A percentile compares a stretch with the other conserved stretches of the same genome.
Evolutionary conservation across 2,888 invertebrate genomes (phyloP).

Genomic region (Apotomis capreana): DNA sequence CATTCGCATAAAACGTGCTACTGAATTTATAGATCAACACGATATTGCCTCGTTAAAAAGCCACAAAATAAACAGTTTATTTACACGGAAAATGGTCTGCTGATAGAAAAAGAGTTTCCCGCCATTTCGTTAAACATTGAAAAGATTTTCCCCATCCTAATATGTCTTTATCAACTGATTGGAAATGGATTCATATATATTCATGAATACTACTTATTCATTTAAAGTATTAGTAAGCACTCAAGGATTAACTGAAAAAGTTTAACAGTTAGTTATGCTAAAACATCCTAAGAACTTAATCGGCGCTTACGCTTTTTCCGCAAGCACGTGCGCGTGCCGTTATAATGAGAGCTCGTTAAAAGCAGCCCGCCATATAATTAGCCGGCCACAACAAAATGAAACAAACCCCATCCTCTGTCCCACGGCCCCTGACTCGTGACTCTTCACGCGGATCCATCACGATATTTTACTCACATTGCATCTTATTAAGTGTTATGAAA

Average conservation of each 20-base stretch:
- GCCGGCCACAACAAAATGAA: constrained; percentile 68
- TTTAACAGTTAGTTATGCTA: neutral
- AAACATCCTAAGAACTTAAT: neutral
- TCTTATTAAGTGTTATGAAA: constrained; percentile 80
- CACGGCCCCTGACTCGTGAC: constrained; percentile 77
- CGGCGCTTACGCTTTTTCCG: neutral
- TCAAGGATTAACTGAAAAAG: neutral
- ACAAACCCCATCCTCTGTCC: constrained; percentile 62
- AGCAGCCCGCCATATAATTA: constrained; percentile 74
- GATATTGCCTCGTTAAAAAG: constrained; percentile 67
- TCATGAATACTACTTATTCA: neutral
- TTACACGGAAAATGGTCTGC: constrained; percentile 48
- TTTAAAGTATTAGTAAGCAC: neutral
- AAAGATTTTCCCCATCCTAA: neutral
- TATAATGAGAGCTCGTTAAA: constrained; percentile 77
- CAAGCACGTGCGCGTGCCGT: constrained; percentile 63
- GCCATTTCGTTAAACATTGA: constrained; percentile 26
- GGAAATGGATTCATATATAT: neutral
- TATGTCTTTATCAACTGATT: neutral
- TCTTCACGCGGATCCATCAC: constrained; percentile 76
- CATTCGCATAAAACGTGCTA: constrained; percentile 69
- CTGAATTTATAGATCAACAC: constrained; percentile 67
- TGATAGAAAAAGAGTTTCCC: constrained; percentile 9
- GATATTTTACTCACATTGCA: constrained; percentile 73
- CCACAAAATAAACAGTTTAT: constrained; percentile 64